Conservation (phyloP, 2,113 vertebrate species). For the Daboia siamensis region DNA sequence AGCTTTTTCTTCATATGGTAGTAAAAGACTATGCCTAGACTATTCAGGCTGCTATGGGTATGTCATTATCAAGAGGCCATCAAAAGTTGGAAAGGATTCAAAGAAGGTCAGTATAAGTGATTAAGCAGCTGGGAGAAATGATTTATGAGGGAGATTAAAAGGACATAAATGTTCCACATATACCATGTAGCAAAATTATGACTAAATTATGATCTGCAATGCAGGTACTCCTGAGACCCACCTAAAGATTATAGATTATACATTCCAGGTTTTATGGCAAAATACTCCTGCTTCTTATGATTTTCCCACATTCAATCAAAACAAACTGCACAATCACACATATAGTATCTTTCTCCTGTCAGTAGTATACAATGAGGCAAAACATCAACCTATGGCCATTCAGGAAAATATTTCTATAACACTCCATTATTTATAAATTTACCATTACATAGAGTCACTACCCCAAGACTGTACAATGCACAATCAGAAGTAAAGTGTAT, state of each 20-base stretch:
- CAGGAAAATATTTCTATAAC: neutral
- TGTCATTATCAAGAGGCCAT: slow-evolving; percentile 30
- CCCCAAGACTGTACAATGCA: neutral
- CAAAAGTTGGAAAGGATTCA: slow-evolving; percentile 32
- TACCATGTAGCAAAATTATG: slow-evolving; percentile 18
- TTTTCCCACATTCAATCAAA: neutral
- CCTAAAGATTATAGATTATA: slow-evolving; percentile 20
- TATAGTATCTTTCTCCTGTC: neutral
- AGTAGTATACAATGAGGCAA: neutral
- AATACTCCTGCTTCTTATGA: neutral
- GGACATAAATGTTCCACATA: slow-evolving; percentile 27
- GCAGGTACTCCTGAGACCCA: slow-evolving; percentile 10
- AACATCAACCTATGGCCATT: neutral
- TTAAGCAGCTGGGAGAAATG: slow-evolving; percentile 26
- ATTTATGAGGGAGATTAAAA: slow-evolving; percentile 35
- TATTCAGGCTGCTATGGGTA: slow-evolving; percentile 7
- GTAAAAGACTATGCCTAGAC: slow-evolving; percentile 10
- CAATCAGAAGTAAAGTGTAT: neutral
- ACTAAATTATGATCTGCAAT: slow-evolving; percentile 10
- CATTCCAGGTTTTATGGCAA: neutral
- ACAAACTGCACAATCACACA: neutral
- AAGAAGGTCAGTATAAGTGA: slow-evolving; percentile 32
- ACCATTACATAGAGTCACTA: neutral
- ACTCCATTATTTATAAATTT: neutral
- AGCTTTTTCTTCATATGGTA: neutral